Evolutionary conservation across 2,113 vertebrate species (phyloP), one percentile per base, ranked within the genome.

Genomic region (Hemiscyllium ocellatum): DNA sequence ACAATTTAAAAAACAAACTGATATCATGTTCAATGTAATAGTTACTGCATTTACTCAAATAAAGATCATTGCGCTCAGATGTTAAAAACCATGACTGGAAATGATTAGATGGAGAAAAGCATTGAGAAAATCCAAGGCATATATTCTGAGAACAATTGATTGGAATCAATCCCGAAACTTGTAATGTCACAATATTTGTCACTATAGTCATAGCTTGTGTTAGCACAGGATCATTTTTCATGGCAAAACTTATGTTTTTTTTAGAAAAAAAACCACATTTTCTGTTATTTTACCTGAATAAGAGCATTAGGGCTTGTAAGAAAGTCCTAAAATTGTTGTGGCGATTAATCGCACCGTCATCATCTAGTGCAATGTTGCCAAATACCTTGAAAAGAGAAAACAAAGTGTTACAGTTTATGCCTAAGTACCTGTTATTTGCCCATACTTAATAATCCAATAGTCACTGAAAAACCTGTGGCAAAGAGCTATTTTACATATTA

Each of bases 311-410:
- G 6, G 99, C 99, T 95, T 99, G 99, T 4, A 99, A 97, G 96
- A 99, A 99, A 0, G 99, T 99, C 2, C 98, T 98, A 96, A 99
- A 99, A 97, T 99, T 99, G 96, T 99, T 99, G 97, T 99, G 99
- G 19, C 98, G 97, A 89, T 98, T 99, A 96, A 99, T 99, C 83
- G 98, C 98, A 19, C 98, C 98, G 22, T 99, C 98, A 0, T 99
- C 98, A 0, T 98, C 98, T 42, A 99, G 97, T 0, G 98, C 98
- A n/a, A 99, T 99, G 96, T 99, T 99, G 33, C 99, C 99, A 96
- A 99, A 99, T 0, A 99, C 99, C 99, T 99, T 97, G 7, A 96
- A 96, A 7, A 93, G 69, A 96, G 95, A 96, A 24, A 85, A 50
- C 33, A 68, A 86, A 83, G 20, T 83, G 37, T 83, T 83, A 20